Base-by-base conservation (phyloP, 2,888 invertebrate species). In the Latrodectus elegans region DNA sequence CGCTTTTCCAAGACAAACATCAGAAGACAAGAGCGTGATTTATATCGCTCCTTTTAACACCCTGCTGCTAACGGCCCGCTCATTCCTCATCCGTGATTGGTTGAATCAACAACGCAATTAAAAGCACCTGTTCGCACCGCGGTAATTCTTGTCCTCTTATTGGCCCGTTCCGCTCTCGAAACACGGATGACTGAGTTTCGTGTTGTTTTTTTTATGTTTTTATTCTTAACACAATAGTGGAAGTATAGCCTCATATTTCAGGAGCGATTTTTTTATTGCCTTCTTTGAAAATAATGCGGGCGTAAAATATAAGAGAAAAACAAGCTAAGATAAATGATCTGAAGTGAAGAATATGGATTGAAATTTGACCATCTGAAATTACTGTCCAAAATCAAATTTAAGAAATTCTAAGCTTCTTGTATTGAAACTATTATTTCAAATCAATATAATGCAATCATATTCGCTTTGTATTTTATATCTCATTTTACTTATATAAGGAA, bases 61-160 rank as follows among this genome's bases (percentile, higher is more conserved):
- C 67, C 67, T 68, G 67, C 67, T 68, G 55, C 68, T 75, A 75
- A 55, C 68, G 55, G 74, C 55, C 73, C 55, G 10, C 10, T 55
- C 65, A 65, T 65, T 81, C 73, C 49, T 82, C 60, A 68, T 38
- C 22, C 53, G 15, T 12, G 74, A 68, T 75, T 38, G 74, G 73
- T 67, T 17, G 74, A 80, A 79, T 70, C 78, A 79, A 79, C 70
- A 71, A 15, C 55, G 82, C 75, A 60, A 75, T 82, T 82, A 75
- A 75, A 82, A 55, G 38, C 82, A 75, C 75, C 82, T 82, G 75
- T 73, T 82, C 75, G 55, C 68, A 15, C n/a, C 60, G 6, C 60
- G 12, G 60, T 60, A 60, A 60, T 60, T 60, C 60, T 60, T 60
- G 60, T 60, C 60, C n/a, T 60, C 60, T n/a, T 12, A 60, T 60